Percentiles rank a stretch among this genome's conserved stretches.
Evolutionary conservation across 2,888 invertebrate genomes (phyloP).

Genomic region (Pristionchus maxplancki): DNA sequence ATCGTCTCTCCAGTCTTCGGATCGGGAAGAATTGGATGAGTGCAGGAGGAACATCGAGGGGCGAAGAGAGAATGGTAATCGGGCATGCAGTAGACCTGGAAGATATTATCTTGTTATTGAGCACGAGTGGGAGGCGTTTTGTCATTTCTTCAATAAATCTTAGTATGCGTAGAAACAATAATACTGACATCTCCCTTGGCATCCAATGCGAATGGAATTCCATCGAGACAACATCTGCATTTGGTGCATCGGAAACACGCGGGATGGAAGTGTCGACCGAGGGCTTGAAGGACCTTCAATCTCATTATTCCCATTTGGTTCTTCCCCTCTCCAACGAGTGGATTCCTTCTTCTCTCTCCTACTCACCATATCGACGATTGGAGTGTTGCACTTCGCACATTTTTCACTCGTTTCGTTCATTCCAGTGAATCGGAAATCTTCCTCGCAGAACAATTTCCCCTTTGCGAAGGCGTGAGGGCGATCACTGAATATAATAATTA

Average conservation of each 20-base stretch:
- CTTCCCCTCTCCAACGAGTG: too few species aligned
- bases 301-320: too few species aligned
- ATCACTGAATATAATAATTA: slow-evolving; percentile 82
- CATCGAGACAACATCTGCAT: slow-evolving; percentile 97
- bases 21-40: slow-evolving; percentile 93
- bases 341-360: background rate
- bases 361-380: slow-evolving; percentile 98
- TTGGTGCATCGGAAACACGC: slow-evolving; percentile 98
- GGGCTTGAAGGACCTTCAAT: slow-evolving; percentile 99
- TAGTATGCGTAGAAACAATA: too few species aligned
- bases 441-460: slow-evolving; percentile 97
- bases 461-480: slow-evolving; percentile 99
- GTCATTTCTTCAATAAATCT: too few species aligned
- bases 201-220: slow-evolving; percentile 97
- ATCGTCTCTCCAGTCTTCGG: slow-evolving; percentile 98
- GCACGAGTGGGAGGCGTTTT: too few species aligned
- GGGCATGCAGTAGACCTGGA: slow-evolving; percentile 88
- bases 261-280: slow-evolving; percentile 99
- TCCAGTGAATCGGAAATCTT: slow-evolving; percentile 97
- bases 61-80: slow-evolving; percentile 97
- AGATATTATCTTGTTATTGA: too few species aligned
- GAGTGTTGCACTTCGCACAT: slow-evolving; percentile 97
- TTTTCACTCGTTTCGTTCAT: slow-evolving; percentile 99
- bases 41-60: slow-evolving; percentile 97
- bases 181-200: slow-evolving; percentile 91